Base-by-base conservation (phyloP, 2,888 invertebrate genomes). In the Rhopalosiphum nymphaeae region DNA sequence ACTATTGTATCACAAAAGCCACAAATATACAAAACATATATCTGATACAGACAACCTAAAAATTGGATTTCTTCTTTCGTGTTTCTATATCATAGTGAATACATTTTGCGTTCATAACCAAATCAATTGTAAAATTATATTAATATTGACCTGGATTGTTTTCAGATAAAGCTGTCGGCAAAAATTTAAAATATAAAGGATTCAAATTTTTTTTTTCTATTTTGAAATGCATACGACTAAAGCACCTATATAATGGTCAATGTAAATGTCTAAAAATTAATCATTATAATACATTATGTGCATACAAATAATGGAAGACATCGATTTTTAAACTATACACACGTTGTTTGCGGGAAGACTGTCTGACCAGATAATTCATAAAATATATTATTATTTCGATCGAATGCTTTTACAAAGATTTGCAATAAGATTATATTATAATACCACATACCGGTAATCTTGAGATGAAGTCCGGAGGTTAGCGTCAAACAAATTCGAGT, bases 201-300 rank as follows among this genome's bases (percentile, higher is more conserved):
- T 9, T 13, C 3, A 13, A 53, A 0, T 29, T 11, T 61, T 29
- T 11, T 16, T n/a, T 4, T 26, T 9, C 1, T 0, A 16, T n/a
- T 67, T 67, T 3, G 0, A 61, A 61, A 61, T 61, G 21, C 21
- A 61, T 29, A 61, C 11, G 61, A 0, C 67, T n/a, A 67, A 61
- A 61, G 4, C n/a, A 67, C 11, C 67, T 67, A 4, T n/a, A 10
- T 13, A 67, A n/a, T 67, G 13, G 13, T n/a, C 3, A n/a, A 67
- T n/a, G 61, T 13, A 9, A 7, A 29, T 9, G 4, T 67, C 67
- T 13, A 13, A 67, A 67, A n/a, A 67, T 67, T 4, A 67, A 11
- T 4, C n/a, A 13, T 61, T 29, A 11, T 53, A 53, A 53, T 53
- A 53, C 0, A 53, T 21, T 53, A 21, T 53, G 4, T 61, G 1